phyloP scores from a whole-genome alignment of 2,888 invertebrate genomes.

The Drosophila parthenogenetica region DNA sequence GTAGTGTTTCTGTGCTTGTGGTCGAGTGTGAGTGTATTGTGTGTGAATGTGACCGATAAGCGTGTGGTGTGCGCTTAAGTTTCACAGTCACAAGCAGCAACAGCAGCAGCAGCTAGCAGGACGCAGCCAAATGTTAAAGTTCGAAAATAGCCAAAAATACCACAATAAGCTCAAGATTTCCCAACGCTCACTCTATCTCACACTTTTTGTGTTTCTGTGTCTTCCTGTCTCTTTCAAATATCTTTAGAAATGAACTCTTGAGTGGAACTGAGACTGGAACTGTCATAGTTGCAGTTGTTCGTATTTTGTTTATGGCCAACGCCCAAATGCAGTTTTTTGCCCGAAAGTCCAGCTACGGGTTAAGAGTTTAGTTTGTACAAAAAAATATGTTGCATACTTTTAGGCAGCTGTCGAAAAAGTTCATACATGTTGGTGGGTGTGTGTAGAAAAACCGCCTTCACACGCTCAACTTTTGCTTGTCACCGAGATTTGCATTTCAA shows the following conservation, averaged over 20 bases:
- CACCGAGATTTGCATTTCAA: conserved; percentile 73
- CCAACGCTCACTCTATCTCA: conserved; percentile 3
- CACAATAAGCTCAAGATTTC: conserved; percentile 72
- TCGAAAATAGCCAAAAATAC: conserved; percentile 70
- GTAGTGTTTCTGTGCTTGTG: conserved; percentile 46
- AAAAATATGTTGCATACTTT: conserved; percentile 73
- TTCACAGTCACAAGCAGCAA: conserved; percentile 50
- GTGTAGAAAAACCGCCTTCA: conserved; percentile 2
- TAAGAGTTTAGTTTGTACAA: conserved; percentile 45
- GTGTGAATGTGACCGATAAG: conserved; percentile 72
- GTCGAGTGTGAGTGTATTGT: conserved; percentile 29
- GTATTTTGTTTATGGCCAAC: conserved; percentile 54
- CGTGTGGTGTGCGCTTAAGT: conserved; percentile 76
- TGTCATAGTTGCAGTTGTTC: conserved; percentile 12
- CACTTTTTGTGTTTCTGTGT: neutral
- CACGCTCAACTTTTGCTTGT: conserved; percentile 46
- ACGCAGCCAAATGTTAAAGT: conserved; percentile 61
- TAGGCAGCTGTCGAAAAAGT: conserved; percentile 70
- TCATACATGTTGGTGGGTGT: conserved; percentile 8
- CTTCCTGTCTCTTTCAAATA: conserved; percentile 22
- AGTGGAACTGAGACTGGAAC: conserved; percentile 29
- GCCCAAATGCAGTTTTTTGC: conserved; percentile 34
- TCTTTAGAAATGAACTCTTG: conserved; percentile 31
- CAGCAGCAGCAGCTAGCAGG: conserved; percentile 20
- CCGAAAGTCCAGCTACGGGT: conserved; percentile 43